Base-by-base conservation (phyloP, 1,140 invertebrate genomes). In the Sesamia nonagrioides region DNA sequence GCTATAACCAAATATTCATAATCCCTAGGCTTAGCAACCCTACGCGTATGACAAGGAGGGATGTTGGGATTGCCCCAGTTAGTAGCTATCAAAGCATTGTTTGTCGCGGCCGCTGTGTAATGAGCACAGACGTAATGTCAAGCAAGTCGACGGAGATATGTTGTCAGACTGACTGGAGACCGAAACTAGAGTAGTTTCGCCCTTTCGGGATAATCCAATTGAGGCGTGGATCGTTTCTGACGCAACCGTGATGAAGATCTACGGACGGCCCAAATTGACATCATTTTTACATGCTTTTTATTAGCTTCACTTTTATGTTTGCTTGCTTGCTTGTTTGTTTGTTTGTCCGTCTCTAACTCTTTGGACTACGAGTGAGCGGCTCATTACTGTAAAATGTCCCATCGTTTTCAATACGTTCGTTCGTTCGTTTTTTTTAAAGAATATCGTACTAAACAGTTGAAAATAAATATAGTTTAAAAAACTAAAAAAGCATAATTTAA, bases 81-180 rank as follows among this genome's bases (percentile, higher is more conserved):
- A 86, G 83, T 77, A 85, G 84, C 84, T 88, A 89, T 89, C 86
- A 88, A 88, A 91, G 88, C 86, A 92, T 94, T 92, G 90, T 91
- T 92, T 90, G 89, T 91, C 85, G 86, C 79, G 81, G 66, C 74
- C 82, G 78, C 86, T 69, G 78, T 82, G 83, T 80, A 79, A 80
- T 80, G 75, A 69, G 81, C 74, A 80, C 77, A 83, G 78, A 79
- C 80, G 83, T 84, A 82, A 86, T 83, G 83, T 78, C 82, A 84
- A 68, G 37, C 63, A 69, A 69, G 77, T 74, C 37, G 77, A 68
- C 54, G 35, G 68, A 82, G 78, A 82, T 79, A 71, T 40, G 58
- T 73, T 78, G 75, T 77, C 79, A 82, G 83, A 80, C 85, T 82
- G 79, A 79, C 83, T 88, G 81, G 81, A 85, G 78, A 82, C 82